Evolutionary conservation across 1,140 invertebrate genomes (phyloP), one percentile per base, ranked within the genome.

Genomic region (Hestina assimilis): DNA sequence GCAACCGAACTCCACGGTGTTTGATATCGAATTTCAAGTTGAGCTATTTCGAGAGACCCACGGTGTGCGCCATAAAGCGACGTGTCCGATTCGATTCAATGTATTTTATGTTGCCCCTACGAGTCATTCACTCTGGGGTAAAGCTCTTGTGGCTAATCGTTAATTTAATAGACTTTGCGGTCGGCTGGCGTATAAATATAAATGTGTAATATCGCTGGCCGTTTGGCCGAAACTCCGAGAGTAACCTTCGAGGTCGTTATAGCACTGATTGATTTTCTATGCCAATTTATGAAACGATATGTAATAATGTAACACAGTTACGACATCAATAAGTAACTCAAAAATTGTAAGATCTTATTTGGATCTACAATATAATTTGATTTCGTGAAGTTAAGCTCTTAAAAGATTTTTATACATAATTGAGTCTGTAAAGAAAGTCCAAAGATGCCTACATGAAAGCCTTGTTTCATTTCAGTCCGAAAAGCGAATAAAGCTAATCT

Each of bases 1-100:
- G 67, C 74, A 66, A 61, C 59, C 71, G 69, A 72, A 73, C 76
- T 77, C 75, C 56, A 71, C 70, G 69, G 69, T 66, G 69, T 69
- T 75, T 63, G 68, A 63, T 79, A 80, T 84, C 81, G 75, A 84
- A 79, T 87, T 84, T 83, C 79, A 78, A 87, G 74, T 75, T 69
- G 63, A 62, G 79, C 76, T 79, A 83, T 83, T 79, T 75, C 66
- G 75, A 75, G 75, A 75, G 77, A 73, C 70, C 69, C 64, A 63
- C 68, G 47, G 63, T 59, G 66, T 63, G 70, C 38, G 65, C 65
- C 59, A 59, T 81, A 87, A 87, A 77, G 79, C 71, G 74, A 82
- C 76, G 78, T 83, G 81, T 81, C 76, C 68, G 75, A 74, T 83
- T 75, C 78, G 76, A 87, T 80, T 80, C 71, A 75, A 77, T 72